phyloP scores from a whole-genome alignment of 1,140 invertebrate species.

The Thereuonema tuberculata region DNA sequence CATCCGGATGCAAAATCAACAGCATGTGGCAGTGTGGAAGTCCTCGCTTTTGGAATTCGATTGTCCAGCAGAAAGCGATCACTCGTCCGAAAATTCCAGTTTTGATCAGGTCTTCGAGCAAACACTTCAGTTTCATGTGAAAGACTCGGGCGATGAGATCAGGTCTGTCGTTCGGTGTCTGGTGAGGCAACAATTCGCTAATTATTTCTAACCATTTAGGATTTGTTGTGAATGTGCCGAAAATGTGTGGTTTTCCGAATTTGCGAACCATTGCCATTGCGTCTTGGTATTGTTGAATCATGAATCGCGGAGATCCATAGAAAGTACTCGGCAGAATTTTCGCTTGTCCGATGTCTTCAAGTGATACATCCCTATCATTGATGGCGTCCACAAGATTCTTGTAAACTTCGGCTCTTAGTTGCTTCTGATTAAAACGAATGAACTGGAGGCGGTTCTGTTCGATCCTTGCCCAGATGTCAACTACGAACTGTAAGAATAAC shows the following conservation, averaged over 20 bases:
- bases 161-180: constrained; percentile 17
- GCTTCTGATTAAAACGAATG: constrained; percentile 33
- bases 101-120: constrained; percentile 18
- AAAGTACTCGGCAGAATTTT: constrained; percentile 32
- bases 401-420: constrained; percentile 35
- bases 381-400: constrained; percentile 28
- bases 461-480: constrained; percentile 28
- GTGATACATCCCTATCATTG: constrained; percentile 18
- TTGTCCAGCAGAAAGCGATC: constrained; percentile 9
- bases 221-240: constrained; percentile 23
- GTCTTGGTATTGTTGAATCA: constrained; percentile 33
- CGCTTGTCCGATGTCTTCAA: constrained; percentile 15
- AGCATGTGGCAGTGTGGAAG: constrained; percentile 28
- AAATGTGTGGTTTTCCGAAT: constrained; percentile 16
- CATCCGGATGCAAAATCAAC: constrained; percentile 8
- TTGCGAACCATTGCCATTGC: constrained; percentile 24
- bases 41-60: constrained; percentile 27
- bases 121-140: constrained; percentile 4
- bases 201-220: constrained; percentile 23
- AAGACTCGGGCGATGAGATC: constrained; percentile 18
- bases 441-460: constrained; percentile 32
- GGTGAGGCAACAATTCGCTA: constrained; percentile 14
- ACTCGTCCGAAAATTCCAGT: constrained; percentile 18
- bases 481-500: neutral
- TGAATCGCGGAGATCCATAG: constrained; percentile 28